Base-by-base conservation (phyloP, 1,140 invertebrate species). In the Diuraphis noxia region DNA sequence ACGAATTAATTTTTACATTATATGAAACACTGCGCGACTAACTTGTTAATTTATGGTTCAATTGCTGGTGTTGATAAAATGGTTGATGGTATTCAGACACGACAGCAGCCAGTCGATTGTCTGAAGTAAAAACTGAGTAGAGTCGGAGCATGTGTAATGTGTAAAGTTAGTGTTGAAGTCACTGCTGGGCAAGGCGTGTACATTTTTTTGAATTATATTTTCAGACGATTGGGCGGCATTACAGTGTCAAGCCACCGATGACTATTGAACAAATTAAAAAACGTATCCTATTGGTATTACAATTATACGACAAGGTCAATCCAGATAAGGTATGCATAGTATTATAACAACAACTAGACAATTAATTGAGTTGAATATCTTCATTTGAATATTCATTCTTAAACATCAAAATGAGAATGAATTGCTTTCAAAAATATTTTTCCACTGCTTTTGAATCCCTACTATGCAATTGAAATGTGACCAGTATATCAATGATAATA, bases 261-360 rank as follows among this genome's bases (percentile, higher is more conserved):
- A 91, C 97, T 92, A 94, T 98, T 93, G 96, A 97, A 93, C 95
- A 97, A 93, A 98, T 99, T 94, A 94, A 95, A 93, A 96, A 98
- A 94, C 96, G 98, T 93, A 97, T 99, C 92, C 94, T 99, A 93
- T 96, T 99, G 94, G 97, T 99, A 92, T 96, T 99, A 92, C 98
- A 98, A 95, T 96, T 99, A 92, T 99, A 98, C 95, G 98, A 99
- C 95, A 99, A 99, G 96, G 95, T 99, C 95, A 96, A 98, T 94
- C 96, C 97, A 93, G 95, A 96, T 93, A 98, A 99, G 97, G 97
- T 98, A 97, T 94, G 93, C 13, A 10, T 6, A 34, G 34, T 46
- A 25, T 34, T 40, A 87, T 92, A 93, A 56, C 52, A 56, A 56
- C 92, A 19, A 7, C 17, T 46, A 34, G 10, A 9, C 43, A 72